These are phyloP conservation scores for Tamandua tetradactyla DNA, from an alignment of 2,797 vertebrate genomes.

Conservation along the genomic window DNA sequence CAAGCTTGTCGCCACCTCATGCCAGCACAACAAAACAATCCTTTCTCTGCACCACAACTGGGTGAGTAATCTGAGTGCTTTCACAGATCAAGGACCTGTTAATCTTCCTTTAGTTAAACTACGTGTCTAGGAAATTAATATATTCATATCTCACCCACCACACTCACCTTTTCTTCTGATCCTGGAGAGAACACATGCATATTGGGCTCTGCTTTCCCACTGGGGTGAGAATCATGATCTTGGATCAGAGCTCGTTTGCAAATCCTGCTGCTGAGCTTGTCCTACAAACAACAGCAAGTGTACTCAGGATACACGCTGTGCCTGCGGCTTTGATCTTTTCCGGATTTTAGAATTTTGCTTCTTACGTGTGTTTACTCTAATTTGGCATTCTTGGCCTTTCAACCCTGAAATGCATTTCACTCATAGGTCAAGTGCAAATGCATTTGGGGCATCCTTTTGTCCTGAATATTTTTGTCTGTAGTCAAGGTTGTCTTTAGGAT, in stretches of 20 bases:
- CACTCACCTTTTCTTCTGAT: background rate
- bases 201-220: background rate
- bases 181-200: background rate
- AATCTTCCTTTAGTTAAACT: constrained; percentile 19
- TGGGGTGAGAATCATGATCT: background rate
- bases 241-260: background rate
- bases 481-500: background rate
- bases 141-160: background rate
- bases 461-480: background rate
- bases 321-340: background rate
- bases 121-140: constrained; percentile 13
- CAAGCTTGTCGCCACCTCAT: background rate
- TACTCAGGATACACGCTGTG: background rate
- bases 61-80: constrained; percentile 29
- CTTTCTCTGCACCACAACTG: constrained; percentile 9
- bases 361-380: background rate
- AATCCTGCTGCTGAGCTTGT: accelerated
- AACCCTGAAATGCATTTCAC: background rate
- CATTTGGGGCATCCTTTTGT: background rate
- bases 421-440: background rate
- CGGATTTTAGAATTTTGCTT: background rate
- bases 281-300: background rate
- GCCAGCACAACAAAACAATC: background rate
- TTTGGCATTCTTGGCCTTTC: background rate
- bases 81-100: background rate